Conservation (phyloP, 2,888 invertebrate species). For the Cynaeus angustus region DNA sequence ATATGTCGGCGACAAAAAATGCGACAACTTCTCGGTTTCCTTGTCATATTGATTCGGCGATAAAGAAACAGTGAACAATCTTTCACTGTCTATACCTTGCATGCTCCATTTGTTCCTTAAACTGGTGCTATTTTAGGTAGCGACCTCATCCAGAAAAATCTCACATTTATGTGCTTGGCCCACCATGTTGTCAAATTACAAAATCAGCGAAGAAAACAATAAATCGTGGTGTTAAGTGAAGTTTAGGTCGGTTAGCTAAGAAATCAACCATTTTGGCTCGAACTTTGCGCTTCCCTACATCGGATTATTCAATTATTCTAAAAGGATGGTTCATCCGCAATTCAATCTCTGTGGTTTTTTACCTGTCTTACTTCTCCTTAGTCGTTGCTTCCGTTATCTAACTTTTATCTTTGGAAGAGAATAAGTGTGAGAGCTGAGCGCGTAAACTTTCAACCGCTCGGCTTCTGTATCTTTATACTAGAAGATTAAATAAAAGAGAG, state of each 20-base stretch:
- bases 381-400: slow-evolving; percentile 59
- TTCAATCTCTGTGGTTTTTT: slow-evolving; percentile 65
- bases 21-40: slow-evolving; percentile 6
- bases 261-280: slow-evolving; percentile 44
- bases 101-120: slow-evolving; percentile 58
- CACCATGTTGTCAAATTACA: slow-evolving; percentile 39
- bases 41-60: slow-evolving; percentile 37
- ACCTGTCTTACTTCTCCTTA: slow-evolving; percentile 60
- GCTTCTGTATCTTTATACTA: slow-evolving; percentile 56
- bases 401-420: slow-evolving; percentile 61
- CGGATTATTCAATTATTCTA: slow-evolving; percentile 68
- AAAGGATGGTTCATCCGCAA: slow-evolving; percentile 65
- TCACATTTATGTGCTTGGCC: slow-evolving; percentile 28
- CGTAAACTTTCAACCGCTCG: slow-evolving; percentile 55
- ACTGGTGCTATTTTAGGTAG: slow-evolving; percentile 53
- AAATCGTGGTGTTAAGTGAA: slow-evolving; percentile 46
- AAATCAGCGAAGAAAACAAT: slow-evolving; percentile 40
- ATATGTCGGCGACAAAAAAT: slow-evolving; percentile 26
- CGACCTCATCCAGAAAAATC: slow-evolving; percentile 39
- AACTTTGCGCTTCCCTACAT: slow-evolving; percentile 53
- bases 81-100: slow-evolving; percentile 56
- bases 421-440: slow-evolving; percentile 50
- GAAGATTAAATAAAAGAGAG: slow-evolving; percentile 62
- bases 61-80: slow-evolving; percentile 48
- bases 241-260: slow-evolving; percentile 37